Evolutionary conservation across 2,113 vertebrate genomes (phyloP), one percentile per base, ranked within the genome.

Genomic region (Platichthys stellatus): DNA sequence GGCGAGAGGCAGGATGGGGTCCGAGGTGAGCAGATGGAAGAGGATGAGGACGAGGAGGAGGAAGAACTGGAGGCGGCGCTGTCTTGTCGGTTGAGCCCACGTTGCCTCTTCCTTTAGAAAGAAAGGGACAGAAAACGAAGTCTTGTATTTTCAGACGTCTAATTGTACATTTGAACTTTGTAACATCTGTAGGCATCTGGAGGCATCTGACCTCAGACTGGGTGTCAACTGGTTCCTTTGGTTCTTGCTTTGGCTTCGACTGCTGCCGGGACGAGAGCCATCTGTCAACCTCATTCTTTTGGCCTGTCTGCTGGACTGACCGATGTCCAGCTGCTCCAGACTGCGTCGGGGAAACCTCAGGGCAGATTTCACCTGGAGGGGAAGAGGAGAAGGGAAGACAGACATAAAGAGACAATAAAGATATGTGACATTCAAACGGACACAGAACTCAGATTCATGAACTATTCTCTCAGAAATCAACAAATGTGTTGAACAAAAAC

Each of bases 361-460:
- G 65, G 97, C 95, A 69, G 97, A 98, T 79, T 96, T 98, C 63
- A 98, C 75, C 98, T 99, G 69, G 0, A 31, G 8, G 24, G 5
- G 5, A 28, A 11, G 2, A 26, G 24, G 13, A 63, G 31, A 62
- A 43, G 10, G 14, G 24, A 1, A 7, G 2, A 38, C 54, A 13
- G 15, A 53, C 0, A 59, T 7, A 26, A 28, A 59, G 24, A 40
- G 51, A 53, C 51, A 20, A n/a, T 10, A n/a, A 17, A 9, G 51
- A 12, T 20, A 31, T 31, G 1, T 31, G 31, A 31, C 31, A 31
- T 31, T 7, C 6, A 31, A 31, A 31, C 1, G 1, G 31, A 31
- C 31, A 31, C 31, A 31, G 31, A 31, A 31, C 31, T 31, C 4
- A 28, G 28, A 28, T 28, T 28, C 6, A 31, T 31, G 6, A 31